A percentile compares a stretch with the other conserved stretches of the same genome.
These are phyloP conservation scores for Cyrtorhinus lividipennis DNA, from an alignment of 1,140 invertebrate genomes.

Conservation along the genomic window DNA sequence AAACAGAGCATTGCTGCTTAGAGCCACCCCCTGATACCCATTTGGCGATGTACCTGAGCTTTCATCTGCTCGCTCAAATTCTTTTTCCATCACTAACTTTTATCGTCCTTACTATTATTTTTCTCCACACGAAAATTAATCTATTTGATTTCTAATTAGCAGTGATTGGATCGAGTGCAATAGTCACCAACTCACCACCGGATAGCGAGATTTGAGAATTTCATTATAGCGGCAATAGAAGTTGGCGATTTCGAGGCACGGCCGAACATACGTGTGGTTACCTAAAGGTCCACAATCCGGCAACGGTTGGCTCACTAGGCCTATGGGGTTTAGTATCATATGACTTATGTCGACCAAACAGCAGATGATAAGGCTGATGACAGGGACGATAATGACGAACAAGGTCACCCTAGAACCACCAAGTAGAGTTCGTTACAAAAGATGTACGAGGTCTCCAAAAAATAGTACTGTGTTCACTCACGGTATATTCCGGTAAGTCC, in stretches of 20 bases:
- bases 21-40: too few species aligned
- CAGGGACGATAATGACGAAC: not conserved
- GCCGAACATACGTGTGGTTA: not conserved
- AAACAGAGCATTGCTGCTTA: too few species aligned
- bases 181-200: not conserved
- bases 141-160: too few species aligned
- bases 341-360: not conserved
- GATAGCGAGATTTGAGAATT: not conserved
- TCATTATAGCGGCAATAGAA: not conserved
- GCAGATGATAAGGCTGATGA: not conserved
- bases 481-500: constrained; percentile 78
- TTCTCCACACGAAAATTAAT: too few species aligned
- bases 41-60: too few species aligned
- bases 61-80: too few species aligned
- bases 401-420: not conserved
- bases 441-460: too few species aligned
- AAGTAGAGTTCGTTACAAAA: too few species aligned
- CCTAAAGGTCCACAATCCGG: not conserved
- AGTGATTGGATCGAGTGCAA: too few species aligned
- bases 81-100: too few species aligned
- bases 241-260: not conserved
- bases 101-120: too few species aligned
- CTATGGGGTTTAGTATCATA: not conserved
- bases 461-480: too few species aligned
- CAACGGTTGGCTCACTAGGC: not conserved